Evolutionary conservation across 2,113 vertebrate genomes (phyloP).

Genomic region (Callipepla californica): DNA sequence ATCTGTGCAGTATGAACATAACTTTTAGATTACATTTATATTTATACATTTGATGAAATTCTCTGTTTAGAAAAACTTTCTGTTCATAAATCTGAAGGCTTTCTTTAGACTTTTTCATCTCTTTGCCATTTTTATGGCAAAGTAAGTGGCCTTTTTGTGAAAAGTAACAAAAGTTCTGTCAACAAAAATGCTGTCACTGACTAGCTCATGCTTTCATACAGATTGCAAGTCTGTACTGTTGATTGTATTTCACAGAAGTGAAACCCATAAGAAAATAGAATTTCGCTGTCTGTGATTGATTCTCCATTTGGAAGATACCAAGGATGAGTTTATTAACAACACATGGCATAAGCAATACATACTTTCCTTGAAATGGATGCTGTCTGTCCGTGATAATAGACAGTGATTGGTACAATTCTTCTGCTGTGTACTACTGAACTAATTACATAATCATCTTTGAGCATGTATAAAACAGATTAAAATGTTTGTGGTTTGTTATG

Average conservation of each 20-base stretch:
- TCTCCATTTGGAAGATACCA: not conserved
- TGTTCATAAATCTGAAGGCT: not conserved
- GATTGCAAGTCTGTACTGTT: not conserved
- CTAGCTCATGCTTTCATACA: not conserved
- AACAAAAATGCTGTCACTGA: not conserved
- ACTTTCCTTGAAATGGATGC: not conserved
- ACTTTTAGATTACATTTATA: not conserved
- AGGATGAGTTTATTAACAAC: not conserved
- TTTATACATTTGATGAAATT: not conserved
- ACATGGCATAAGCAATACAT: not conserved
- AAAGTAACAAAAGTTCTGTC: conserved; percentile 10
- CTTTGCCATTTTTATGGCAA: not conserved
- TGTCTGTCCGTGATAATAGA: not conserved
- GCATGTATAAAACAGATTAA: not conserved
- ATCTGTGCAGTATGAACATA: not conserved
- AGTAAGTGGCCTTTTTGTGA: conserved; percentile 13
- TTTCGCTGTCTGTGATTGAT: not conserved
- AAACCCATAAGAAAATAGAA: not conserved
- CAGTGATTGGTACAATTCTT: not conserved
- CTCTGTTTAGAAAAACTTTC: conserved; percentile 7
- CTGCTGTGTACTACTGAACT: not conserved
- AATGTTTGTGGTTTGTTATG: not conserved
- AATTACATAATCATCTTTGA: not conserved
- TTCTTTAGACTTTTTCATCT: conserved; percentile 27
- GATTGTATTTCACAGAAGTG: not conserved